Conservation (phyloP, 2,113 vertebrate genomes). For the Melozone crissalis region DNA sequence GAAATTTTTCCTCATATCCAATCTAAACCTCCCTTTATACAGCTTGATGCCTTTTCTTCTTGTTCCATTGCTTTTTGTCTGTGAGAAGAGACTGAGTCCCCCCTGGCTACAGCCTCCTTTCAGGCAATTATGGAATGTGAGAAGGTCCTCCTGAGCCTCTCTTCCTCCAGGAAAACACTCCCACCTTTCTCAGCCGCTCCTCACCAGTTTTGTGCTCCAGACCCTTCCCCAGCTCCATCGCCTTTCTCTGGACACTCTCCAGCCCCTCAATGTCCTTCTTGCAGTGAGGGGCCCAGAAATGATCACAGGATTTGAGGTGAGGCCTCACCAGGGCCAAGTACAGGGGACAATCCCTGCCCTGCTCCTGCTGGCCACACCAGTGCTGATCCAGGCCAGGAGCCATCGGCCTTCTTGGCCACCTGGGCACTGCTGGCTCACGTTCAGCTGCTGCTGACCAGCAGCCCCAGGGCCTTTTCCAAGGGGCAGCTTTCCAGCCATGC, state of each 20-base stretch:
- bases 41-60: neutral
- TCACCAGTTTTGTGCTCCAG: rapidly evolving
- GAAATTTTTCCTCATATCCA: neutral
- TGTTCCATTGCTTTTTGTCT: neutral
- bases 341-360: rapidly evolving
- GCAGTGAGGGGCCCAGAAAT: rapidly evolving
- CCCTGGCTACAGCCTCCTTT: neutral
- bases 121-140: too few species aligned
- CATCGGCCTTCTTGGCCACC: neutral
- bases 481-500: neutral
- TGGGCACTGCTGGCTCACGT: rapidly evolving
- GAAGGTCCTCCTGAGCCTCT: neutral
- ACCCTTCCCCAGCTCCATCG: rapidly evolving
- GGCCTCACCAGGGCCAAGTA: rapidly evolving
- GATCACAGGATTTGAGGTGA: rapidly evolving
- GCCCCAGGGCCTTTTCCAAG: rapidly evolving
- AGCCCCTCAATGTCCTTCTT: neutral
- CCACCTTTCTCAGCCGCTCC: neutral
- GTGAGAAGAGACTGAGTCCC: neutral
- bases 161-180: neutral
- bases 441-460: rapidly evolving
- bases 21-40: neutral
- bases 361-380: neutral
- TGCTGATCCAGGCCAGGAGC: neutral
- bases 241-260: neutral